These are phyloP conservation scores for Papilio aristodemus DNA, from an alignment of 1,140 invertebrate species.

Conservation along the genomic window DNA sequence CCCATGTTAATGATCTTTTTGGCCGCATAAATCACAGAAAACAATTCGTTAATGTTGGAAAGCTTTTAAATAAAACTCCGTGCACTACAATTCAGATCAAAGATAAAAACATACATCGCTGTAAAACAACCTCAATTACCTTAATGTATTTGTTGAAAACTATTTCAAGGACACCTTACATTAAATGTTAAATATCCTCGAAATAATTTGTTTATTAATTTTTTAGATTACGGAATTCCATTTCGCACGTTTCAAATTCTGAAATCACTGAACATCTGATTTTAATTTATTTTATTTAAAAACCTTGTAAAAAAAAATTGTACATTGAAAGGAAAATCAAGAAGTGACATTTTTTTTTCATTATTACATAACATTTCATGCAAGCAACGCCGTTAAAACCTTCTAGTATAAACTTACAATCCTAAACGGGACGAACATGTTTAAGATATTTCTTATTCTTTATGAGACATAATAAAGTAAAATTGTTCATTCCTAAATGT, in stretches of 20 bases:
- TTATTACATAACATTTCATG: too few relatives aligned
- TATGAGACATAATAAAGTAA: conserved; percentile 22
- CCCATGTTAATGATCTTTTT: conserved; percentile 16
- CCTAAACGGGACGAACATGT: neutral
- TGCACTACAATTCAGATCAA: neutral
- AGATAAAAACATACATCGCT: neutral
- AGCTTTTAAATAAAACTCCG: conserved; percentile 14
- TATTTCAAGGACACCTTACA: neutral
- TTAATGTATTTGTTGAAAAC: neutral
- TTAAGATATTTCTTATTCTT: neutral
- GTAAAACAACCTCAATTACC: conserved; percentile 13
- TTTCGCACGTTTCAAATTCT: too few relatives aligned
- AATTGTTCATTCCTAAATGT: conserved; percentile 22
- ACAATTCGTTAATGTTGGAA: conserved; percentile 1
- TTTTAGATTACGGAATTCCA: too few relatives aligned
- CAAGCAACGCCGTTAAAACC: neutral
- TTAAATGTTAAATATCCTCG: neutral
- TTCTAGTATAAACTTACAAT: neutral
- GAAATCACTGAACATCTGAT: too few relatives aligned
- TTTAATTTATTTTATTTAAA: too few relatives aligned
- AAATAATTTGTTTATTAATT: neutral
- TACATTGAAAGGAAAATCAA: too few relatives aligned
- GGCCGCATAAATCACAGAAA: conserved; percentile 3
- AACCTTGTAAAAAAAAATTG: too few relatives aligned
- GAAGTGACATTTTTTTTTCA: too few relatives aligned